Evolutionary conservation across 2,113 vertebrate species (phyloP), one percentile per base, ranked within the genome.

Genomic region (Rattus rattus): DNA sequence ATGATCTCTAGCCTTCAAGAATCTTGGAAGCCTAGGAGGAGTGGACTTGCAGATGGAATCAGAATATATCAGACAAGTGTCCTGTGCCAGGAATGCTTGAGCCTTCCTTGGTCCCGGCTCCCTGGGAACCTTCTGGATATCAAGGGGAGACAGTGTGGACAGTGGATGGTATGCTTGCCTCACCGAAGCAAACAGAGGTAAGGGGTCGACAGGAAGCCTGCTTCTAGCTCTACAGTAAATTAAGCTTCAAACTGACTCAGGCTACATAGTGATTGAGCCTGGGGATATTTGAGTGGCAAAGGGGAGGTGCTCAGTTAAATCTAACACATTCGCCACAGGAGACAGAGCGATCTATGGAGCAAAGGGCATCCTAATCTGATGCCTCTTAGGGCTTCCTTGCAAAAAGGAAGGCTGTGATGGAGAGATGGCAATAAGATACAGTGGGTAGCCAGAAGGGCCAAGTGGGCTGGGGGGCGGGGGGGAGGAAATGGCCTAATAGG

Each of bases 191-290:
- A 77, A 59, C 12, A 19, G 28, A 75, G 0, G 0, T 1, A 69
- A 28, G 39, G 81, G 59, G 8, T 33, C 80, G 72, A 73, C 28
- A 52, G 26, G 22, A 43, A 49, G 65, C 59, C 93, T 56, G 65
- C 56, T 92, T 95, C 73, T 2, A 90, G 76, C 59, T 96, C 93
- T 85, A 17, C 94, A 98, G 97, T 81, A 94, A 97, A 97, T 73
- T 54, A 83, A 90, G 75, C 77, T 83, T 96, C 94, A 47, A 30
- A 75, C 65, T n/a, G 91, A 70, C 92, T 96, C 43, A 75, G 11
- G 14, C 56, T 87, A 91, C 65, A 94, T 63, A 61, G 69, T 77
- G 36, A 36, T 30, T 11, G 95, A 73, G 97, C 96, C 92, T 92
- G 0, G 0, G 63, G 93, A 63, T 81, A 93, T 94, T 20, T 88